These are phyloP conservation scores for Watsonalla cultraria DNA, from an alignment of 2,888 invertebrate species.

Conservation along the genomic window DNA sequence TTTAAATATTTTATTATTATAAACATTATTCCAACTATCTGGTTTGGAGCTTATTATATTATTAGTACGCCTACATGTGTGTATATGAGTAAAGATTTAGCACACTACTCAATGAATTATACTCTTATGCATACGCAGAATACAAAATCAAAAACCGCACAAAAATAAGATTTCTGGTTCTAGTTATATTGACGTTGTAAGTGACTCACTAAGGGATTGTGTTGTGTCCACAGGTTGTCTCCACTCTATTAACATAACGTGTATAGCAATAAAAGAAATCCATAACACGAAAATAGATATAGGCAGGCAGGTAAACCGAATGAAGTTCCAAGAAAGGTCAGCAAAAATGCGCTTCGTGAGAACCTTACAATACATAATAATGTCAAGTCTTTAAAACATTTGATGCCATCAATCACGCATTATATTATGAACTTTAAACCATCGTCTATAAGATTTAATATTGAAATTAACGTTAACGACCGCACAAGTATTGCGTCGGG, in stretches of 20 bases:
- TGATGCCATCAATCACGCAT: conserved; percentile 21
- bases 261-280: not conserved
- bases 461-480: conserved; percentile 28
- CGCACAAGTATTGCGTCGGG: conserved; percentile 31
- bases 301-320: conserved; percentile 12
- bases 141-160: no score
- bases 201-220: no score
- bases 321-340: conserved; percentile 33
- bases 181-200: no score
- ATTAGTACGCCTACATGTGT: no score
- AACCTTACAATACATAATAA: conserved; percentile 17
- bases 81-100: no score
- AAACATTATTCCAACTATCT: no score
- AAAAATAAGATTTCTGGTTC: no score
- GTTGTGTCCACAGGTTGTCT: no score
- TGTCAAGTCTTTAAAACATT: conserved; percentile 19
- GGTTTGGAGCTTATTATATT: no score
- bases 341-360: conserved; percentile 35
- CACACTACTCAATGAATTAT: no score
- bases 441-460: conserved; percentile 15
- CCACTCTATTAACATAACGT: not conserved
- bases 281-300: not conserved
- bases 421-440: conserved; percentile 12
- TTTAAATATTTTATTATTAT: no score
- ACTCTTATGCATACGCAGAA: no score